These are phyloP conservation scores for Lomographa bimaculata DNA, from an alignment of 2,888 invertebrate genomes.

Conservation along the genomic window DNA sequence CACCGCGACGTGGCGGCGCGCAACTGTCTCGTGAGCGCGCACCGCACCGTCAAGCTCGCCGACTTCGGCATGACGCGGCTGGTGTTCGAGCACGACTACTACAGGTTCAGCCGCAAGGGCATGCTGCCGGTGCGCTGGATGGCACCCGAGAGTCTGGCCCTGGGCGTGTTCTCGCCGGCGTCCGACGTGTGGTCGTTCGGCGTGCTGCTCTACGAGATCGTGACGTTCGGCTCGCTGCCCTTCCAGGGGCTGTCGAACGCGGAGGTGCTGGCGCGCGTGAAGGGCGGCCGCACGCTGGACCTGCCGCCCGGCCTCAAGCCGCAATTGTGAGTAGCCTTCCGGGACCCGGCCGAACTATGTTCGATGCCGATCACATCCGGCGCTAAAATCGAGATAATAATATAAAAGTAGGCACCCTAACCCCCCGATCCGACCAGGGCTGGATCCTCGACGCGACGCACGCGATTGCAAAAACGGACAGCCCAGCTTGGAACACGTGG, in stretches of 20 bases:
- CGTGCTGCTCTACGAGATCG: conserved; percentile 93
- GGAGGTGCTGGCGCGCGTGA: conserved; percentile 92
- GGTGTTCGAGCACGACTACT: conserved; percentile 94
- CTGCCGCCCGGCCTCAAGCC: conserved; percentile 91
- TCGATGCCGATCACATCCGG: no score
- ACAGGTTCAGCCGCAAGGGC: conserved; percentile 93
- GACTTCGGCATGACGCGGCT: conserved; percentile 97
- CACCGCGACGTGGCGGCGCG: conserved; percentile 93
- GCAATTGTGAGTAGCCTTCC: conserved; percentile 86
- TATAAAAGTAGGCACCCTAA: no score
- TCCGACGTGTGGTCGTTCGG: conserved; percentile 97
- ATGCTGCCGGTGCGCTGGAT: conserved; percentile 97
- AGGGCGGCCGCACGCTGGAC: conserved; percentile 87
- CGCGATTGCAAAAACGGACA: no score
- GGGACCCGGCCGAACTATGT: not conserved
- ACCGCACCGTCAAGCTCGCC: conserved; percentile 89
- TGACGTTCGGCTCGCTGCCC: conserved; percentile 95
- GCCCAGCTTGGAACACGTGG: no score
- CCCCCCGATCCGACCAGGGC: no score
- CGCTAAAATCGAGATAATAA: no score
- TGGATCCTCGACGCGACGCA: no score
- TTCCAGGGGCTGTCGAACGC: conserved; percentile 94
- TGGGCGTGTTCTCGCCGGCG: conserved; percentile 92
- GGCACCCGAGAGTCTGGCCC: conserved; percentile 93
- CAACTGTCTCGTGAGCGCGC: conserved; percentile 91